Conservation (phyloP, 2,113 vertebrate genomes). For the Platichthys stellatus region DNA sequence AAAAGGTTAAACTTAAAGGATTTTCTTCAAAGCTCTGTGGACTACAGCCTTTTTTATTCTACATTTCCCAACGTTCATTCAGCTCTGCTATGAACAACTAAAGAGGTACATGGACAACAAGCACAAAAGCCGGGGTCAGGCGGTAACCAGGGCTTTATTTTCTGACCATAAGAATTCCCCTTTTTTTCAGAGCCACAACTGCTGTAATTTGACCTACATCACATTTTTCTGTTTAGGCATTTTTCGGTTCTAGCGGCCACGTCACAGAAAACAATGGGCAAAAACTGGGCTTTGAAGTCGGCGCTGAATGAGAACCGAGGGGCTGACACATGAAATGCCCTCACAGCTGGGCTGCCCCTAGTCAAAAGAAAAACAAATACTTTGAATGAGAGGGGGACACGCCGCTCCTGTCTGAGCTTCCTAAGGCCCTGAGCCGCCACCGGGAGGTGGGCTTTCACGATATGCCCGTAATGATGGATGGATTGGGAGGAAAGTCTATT, state of each 20-base stretch:
- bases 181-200: slow-evolving; percentile 85
- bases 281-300: slow-evolving; percentile 93
- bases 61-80: slow-evolving; percentile 33
- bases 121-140: slow-evolving; percentile 60
- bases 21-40: slow-evolving; percentile 33
- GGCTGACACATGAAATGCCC: slow-evolving; percentile 87
- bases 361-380: slow-evolving; percentile 97
- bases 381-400: slow-evolving; percentile 91
- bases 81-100: slow-evolving; percentile 41
- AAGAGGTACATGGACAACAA: slow-evolving; percentile 49
- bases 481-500: slow-evolving; percentile 87
- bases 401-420: slow-evolving; percentile 89
- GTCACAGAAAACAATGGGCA: slow-evolving; percentile 90
- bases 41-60: slow-evolving; percentile 34
- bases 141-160: slow-evolving; percentile 89
- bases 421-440: slow-evolving; percentile 81
- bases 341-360: slow-evolving; percentile 85
- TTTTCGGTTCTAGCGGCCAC: slow-evolving; percentile 92
- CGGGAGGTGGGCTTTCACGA: slow-evolving; percentile 85
- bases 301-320: slow-evolving; percentile 85
- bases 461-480: slow-evolving; percentile 96
- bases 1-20: slow-evolving; percentile 36
- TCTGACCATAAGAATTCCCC: slow-evolving; percentile 87
- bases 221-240: slow-evolving; percentile 93
- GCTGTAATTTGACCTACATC: slow-evolving; percentile 95